A percentile compares a stretch with the other conserved stretches of the same genome.
Conservation (phyloP, 1,140 invertebrate genomes). For the Hyposmocoma kahamanoa region DNA sequence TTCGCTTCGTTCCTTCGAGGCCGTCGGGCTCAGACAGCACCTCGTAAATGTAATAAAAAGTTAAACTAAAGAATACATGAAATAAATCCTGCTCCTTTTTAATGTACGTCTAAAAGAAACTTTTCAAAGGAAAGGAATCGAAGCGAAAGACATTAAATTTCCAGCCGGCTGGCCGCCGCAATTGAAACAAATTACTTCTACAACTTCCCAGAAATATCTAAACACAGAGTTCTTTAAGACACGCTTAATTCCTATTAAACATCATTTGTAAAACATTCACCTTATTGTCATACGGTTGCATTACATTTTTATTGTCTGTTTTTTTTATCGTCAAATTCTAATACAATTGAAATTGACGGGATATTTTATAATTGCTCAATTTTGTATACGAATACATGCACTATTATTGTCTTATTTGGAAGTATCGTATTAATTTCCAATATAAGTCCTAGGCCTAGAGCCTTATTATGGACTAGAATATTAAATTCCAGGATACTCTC, state of each 20-base stretch:
- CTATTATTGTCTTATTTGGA: constrained; percentile 39
- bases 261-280: constrained; percentile 31
- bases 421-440: constrained; percentile 20
- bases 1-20: constrained; percentile 23
- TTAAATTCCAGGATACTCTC: constrained; percentile 6
- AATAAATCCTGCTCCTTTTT: constrained; percentile 6
- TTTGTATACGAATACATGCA: constrained; percentile 29
- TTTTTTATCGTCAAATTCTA: constrained; percentile 33
- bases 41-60: constrained; percentile 5
- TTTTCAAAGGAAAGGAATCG: constrained; percentile 12
- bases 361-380: constrained; percentile 41
- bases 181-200: constrained; percentile 8
- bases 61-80: background rate
- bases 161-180: constrained; percentile 11
- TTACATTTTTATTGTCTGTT: constrained; percentile 2
- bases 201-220: background rate
- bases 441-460: constrained; percentile 3
- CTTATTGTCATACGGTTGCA: constrained; percentile 31
- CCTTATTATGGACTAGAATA: background rate
- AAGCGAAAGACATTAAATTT: constrained; percentile 19
- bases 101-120: background rate
- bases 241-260: constrained; percentile 34
- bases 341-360: constrained; percentile 45
- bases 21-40: constrained; percentile 32
- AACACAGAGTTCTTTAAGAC: constrained; percentile 3